phyloP scores from a whole-genome alignment of 2,113 vertebrate species.

The Cryptomyrus ogoouensis region DNA sequence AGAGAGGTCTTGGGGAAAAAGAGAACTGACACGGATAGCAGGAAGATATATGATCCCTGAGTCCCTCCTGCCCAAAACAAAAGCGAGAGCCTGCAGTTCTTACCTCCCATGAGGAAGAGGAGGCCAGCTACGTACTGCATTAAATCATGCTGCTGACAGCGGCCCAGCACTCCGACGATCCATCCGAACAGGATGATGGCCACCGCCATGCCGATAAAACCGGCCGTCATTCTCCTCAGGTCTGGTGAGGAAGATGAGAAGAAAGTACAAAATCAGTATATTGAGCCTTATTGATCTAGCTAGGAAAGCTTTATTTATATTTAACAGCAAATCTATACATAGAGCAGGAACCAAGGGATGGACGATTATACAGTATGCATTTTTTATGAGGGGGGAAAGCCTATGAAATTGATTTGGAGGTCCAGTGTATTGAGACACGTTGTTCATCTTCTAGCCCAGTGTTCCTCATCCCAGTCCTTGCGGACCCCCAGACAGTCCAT shows the following conservation, averaged over 20 bases:
- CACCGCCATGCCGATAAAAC: constrained; percentile 87
- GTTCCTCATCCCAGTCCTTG: neutral
- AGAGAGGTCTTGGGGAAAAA: neutral
- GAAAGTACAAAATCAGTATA: neutral
- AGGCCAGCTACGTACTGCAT: constrained; percentile 93
- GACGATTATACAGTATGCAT: neutral
- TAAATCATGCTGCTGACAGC: constrained; percentile 83
- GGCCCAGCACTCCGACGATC: constrained; percentile 82
- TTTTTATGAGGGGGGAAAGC: neutral
- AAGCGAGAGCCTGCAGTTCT: constrained; percentile 35
- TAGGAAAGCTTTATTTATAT: neutral
- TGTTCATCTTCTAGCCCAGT: neutral
- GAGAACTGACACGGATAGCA: neutral
- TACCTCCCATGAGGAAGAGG: constrained; percentile 93
- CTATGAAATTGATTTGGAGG: neutral
- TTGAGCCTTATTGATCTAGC: neutral
- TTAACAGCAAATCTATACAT: neutral
- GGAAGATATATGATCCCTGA: neutral
- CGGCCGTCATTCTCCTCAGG: constrained; percentile 86
- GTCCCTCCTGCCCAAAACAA: neutral
- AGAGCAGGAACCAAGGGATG: neutral
- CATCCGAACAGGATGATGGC: constrained; percentile 88
- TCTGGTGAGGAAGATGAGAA: constrained; percentile 52
- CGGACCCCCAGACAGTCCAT: neutral
- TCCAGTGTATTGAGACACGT: neutral